These are phyloP conservation scores for Dryobates pubescens DNA, from an alignment of 2,797 vertebrate species.

Conservation along the genomic window DNA sequence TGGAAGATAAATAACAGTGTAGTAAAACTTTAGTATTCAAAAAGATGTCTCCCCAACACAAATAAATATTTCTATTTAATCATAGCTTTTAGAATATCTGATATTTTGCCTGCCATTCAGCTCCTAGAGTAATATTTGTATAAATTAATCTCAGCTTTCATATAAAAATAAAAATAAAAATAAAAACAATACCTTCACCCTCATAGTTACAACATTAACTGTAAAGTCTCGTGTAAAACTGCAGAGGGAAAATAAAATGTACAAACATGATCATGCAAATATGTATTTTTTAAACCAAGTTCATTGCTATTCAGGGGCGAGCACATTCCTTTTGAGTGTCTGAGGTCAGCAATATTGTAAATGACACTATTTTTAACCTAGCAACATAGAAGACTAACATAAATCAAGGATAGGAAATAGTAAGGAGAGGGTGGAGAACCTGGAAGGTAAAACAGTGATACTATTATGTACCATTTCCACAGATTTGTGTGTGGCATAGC, in stretches of 20 bases:
- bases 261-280: neutral
- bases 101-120: neutral
- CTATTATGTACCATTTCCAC: neutral
- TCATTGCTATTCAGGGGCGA: neutral
- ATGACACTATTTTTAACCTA: neutral
- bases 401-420: neutral
- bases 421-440: neutral
- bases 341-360: conserved; percentile 1
- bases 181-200: neutral
- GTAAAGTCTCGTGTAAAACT: neutral
- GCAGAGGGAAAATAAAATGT: neutral
- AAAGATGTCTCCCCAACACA: neutral
- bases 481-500: neutral
- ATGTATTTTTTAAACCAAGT: neutral
- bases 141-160: neutral
- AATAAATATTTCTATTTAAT: neutral
- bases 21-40: neutral
- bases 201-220: neutral
- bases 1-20: neutral
- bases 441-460: neutral
- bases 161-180: neutral
- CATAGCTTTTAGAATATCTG: neutral
- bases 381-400: neutral
- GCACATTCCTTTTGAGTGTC: neutral
- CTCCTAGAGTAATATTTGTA: neutral